phyloP scores from a whole-genome alignment of 2,888 invertebrate genomes.

The Nebria salina region DNA sequence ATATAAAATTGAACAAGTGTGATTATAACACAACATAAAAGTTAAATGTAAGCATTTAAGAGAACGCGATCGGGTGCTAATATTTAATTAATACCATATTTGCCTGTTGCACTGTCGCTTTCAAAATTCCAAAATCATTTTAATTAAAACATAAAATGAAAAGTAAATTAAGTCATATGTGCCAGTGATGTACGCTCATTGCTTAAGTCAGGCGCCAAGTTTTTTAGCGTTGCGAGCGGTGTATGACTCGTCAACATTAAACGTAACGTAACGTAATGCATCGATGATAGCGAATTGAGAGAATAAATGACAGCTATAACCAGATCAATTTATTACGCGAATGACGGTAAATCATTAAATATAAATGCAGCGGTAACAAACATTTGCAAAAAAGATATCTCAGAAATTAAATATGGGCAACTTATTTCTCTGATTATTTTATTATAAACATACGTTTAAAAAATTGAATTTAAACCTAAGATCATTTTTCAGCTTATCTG shows the following conservation, averaged over 20 bases:
- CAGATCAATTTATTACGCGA: constrained; percentile 14
- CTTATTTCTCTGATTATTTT: no score
- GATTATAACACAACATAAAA: constrained; percentile 12
- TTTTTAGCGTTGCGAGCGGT: constrained; percentile 15
- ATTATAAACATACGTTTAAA: no score
- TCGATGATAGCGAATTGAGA: not conserved
- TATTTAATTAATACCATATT: constrained; percentile 11
- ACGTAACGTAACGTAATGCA: not conserved
- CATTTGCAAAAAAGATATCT: not conserved
- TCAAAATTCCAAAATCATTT: constrained; percentile 42
- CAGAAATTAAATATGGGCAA: no score
- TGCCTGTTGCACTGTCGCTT: not conserved
- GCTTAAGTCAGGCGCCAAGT: constrained; percentile 38
- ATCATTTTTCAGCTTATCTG: no score
- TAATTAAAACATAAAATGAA: constrained; percentile 44
- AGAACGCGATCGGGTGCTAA: not conserved
- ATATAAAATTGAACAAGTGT: constrained; percentile 5
- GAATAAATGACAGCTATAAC: constrained; percentile 5
- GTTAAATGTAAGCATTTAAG: not conserved
- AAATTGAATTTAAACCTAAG: no score
- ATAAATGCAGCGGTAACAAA: not conserved
- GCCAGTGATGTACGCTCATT: constrained; percentile 38
- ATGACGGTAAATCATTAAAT: not conserved
- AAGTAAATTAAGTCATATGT: constrained; percentile 42
- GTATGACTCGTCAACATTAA: not conserved